These are phyloP conservation scores for Tholera decimalis DNA, from an alignment of 2,888 invertebrate species.

Conservation along the genomic window DNA sequence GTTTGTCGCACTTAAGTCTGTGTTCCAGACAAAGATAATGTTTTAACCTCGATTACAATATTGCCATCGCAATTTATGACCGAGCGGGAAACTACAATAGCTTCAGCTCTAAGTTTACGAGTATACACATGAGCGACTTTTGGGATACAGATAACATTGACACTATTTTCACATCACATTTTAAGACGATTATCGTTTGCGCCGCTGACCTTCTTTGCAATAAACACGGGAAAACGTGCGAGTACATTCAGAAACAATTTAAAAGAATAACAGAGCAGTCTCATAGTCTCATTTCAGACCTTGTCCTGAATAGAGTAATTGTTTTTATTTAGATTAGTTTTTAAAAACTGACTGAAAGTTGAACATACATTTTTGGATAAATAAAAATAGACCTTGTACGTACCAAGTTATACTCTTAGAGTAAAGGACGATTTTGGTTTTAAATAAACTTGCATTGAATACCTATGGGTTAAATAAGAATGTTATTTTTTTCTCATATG, in stretches of 20 bases:
- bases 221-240: slow-evolving; percentile 74
- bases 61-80: background rate
- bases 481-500: background rate
- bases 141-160: slow-evolving; percentile 66
- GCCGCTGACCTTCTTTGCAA: slow-evolving; percentile 67
- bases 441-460: background rate
- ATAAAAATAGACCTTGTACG: background rate
- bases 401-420: too few relatives aligned
- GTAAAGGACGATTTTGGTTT: background rate
- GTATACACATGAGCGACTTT: slow-evolving; percentile 49
- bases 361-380: slow-evolving; percentile 6
- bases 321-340: slow-evolving; percentile 64
- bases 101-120: background rate
- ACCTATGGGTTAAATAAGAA: background rate
- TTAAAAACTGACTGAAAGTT: slow-evolving; percentile 29
- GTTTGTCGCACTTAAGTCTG: slow-evolving; percentile 4
- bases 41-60: background rate
- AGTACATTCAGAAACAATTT: slow-evolving; percentile 70
- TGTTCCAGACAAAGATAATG: background rate
- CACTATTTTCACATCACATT: slow-evolving; percentile 60
- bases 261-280: slow-evolving; percentile 67
- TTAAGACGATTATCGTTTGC: slow-evolving; percentile 64
- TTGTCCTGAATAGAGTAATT: slow-evolving; percentile 72
- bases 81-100: background rate
- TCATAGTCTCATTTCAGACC: slow-evolving; percentile 66